Conservation (phyloP, 2,797 vertebrate genomes). For the Cynodonichthys magdalenae region DNA sequence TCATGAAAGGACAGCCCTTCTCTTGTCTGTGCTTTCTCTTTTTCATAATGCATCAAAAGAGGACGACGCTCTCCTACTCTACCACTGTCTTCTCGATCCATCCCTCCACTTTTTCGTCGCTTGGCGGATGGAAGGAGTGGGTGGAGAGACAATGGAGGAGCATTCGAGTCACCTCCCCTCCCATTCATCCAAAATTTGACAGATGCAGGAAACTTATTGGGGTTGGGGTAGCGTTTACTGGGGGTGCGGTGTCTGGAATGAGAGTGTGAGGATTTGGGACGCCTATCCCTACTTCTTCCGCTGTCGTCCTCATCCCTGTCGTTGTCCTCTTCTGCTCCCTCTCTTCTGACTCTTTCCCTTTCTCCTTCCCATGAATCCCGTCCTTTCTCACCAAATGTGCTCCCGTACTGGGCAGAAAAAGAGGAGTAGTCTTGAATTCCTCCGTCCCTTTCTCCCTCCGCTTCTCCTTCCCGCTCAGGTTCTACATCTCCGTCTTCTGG, state of each 20-base stretch:
- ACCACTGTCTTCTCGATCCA: constrained; percentile 72
- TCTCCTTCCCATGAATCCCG: constrained; percentile 82
- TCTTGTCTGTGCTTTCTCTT: constrained; percentile 81
- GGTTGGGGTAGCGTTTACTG: constrained; percentile 81
- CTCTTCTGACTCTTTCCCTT: constrained; percentile 73
- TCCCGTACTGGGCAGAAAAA: constrained; percentile 79
- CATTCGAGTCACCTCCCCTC: constrained; percentile 71
- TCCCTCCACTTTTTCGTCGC: constrained; percentile 75
- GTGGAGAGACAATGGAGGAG: constrained; percentile 78
- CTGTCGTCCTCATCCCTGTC: constrained; percentile 80
- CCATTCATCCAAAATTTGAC: constrained; percentile 86
- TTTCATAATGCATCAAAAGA: constrained; percentile 81
- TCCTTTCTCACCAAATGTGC: constrained; percentile 80
- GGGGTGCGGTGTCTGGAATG: constrained; percentile 72
- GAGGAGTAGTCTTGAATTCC: constrained; percentile 80
- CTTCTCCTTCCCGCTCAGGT: constrained; percentile 78
- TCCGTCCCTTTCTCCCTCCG: constrained; percentile 76
- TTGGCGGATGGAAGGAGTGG: constrained; percentile 78
- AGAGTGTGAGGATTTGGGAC: constrained; percentile 71
- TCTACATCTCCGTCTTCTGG: constrained; percentile 83
- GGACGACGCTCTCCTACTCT: constrained; percentile 80
- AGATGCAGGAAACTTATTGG: constrained; percentile 83
- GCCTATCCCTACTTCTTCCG: constrained; percentile 74
- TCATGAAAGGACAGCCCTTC: constrained; percentile 84
- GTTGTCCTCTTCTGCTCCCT: constrained; percentile 69